Base-by-base conservation (phyloP, 2,113 vertebrate genomes). In the Felis chaus region DNA sequence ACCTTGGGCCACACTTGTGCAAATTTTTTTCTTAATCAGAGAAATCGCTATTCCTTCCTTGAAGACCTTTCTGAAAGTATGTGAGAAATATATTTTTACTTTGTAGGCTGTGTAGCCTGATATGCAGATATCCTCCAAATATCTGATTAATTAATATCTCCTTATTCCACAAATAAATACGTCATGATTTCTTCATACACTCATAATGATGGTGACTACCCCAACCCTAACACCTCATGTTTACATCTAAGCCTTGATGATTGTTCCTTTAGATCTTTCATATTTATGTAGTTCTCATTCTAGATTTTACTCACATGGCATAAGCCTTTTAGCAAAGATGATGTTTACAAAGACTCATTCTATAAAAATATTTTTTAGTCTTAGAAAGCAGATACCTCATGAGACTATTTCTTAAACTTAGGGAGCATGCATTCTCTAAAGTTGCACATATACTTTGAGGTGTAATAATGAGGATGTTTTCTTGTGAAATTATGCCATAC, bases 341-440 rank as follows among this genome's bases (percentile, higher is more conserved):
- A 19, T 41, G 11, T 69, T 50, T 36, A 84, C 14, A 61, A 94
- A 82, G 7, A 63, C 3, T 57, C 7, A 95, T 87, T 89, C 19
- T 83, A 33, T 36, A 66, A 63, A 68, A 87, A 92, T 94, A 50
- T 19, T 57, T 41, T 94, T 94, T 68, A 95, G 55, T 11, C 10
- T 86, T 92, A 50, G n/a, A 81, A 87, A 95, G 57, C 25, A 81
- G 5, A 83, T 61, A 48, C 3, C 45, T 31, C 48, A 25, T 65
- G 45, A 79, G 25, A 83, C 55, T 88, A 79, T 95, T 87, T 76
- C n/a, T 93, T 93, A 93, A 82, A 80, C 13, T 78, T 92, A 48
- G n/a, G 11, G 93, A 55, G 21, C 27, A 63, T n/a, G 3, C 1
- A 25, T 92, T 96, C 29, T 89, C 31, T 96, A 63, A 81, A 94